phyloP scores from a whole-genome alignment of 2,888 invertebrate genomes.

The Hipparchia sbordonii region DNA sequence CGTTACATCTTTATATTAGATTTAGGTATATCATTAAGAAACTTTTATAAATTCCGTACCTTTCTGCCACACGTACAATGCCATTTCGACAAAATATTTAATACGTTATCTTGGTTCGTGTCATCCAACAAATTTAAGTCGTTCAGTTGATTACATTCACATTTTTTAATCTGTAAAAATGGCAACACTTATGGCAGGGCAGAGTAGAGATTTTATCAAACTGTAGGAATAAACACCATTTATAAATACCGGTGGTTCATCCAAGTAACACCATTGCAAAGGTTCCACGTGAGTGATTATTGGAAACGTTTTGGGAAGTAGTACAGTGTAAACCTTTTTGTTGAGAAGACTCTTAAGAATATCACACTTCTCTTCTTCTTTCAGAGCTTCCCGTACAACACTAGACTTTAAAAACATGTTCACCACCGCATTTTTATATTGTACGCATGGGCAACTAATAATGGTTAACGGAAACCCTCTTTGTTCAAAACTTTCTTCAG shows the following conservation, averaged over 20 bases:
- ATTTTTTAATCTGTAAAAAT: slow-evolving; percentile 68
- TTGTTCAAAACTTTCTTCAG: slow-evolving; percentile 54
- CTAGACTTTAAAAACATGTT: slow-evolving; percentile 57
- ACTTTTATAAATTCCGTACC: slow-evolving; percentile 45
- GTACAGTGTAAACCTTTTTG: slow-evolving; percentile 64
- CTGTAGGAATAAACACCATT: neutral
- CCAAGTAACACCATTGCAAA: slow-evolving; percentile 66
- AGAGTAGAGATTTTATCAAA: neutral
- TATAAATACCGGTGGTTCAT: slow-evolving; percentile 61
- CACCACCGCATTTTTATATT: slow-evolving; percentile 61
- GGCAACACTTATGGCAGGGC: neutral
- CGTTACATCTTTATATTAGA: no score
- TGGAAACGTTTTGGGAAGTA: slow-evolving; percentile 67
- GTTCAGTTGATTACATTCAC: slow-evolving; percentile 72
- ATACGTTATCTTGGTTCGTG: slow-evolving; percentile 68
- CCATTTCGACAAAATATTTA: slow-evolving; percentile 74
- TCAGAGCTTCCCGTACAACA: slow-evolving; percentile 55
- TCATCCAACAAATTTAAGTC: slow-evolving; percentile 69
- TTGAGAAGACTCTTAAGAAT: slow-evolving; percentile 56
- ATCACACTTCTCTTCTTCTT: slow-evolving; percentile 53
- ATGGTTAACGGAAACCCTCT: slow-evolving; percentile 72
- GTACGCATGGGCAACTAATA: slow-evolving; percentile 61
- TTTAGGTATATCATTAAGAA: neutral
- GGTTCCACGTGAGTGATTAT: slow-evolving; percentile 58
- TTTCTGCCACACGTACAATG: slow-evolving; percentile 73